Conservation (phyloP, 2,113 vertebrate species). For the Holacanthus passer region DNA sequence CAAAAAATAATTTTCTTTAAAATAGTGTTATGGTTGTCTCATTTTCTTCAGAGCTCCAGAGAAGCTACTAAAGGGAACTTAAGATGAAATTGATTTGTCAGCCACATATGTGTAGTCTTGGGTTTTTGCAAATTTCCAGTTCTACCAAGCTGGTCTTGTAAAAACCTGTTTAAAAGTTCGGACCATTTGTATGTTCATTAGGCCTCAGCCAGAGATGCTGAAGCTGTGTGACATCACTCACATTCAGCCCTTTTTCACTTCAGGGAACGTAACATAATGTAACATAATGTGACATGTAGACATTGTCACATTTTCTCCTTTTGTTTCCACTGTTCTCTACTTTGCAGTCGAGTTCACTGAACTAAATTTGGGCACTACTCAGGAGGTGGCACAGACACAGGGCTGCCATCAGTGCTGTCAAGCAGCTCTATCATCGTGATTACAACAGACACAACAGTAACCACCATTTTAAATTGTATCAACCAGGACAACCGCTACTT, state of each 20-base stretch:
- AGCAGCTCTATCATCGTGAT: background rate
- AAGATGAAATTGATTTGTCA: background rate
- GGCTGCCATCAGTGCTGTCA: background rate
- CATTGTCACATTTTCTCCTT: too few relatives aligned
- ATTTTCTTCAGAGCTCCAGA: background rate
- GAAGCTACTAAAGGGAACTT: background rate
- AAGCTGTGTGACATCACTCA: too few relatives aligned
- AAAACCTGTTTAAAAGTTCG: too few relatives aligned
- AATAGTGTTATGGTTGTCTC: too few relatives aligned
- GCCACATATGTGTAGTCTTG: background rate
- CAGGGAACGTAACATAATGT: too few relatives aligned
- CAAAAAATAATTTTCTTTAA: too few relatives aligned
- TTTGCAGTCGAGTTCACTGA: background rate
- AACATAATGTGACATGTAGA: too few relatives aligned
- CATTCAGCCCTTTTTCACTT: too few relatives aligned
- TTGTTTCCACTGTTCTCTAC: background rate
- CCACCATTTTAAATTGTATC: background rate
- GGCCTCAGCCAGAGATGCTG: too few relatives aligned
- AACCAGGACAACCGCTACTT: background rate
- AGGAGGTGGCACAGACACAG: background rate
- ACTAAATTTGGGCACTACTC: background rate
- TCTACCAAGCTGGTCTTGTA: background rate
- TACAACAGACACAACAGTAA: background rate
- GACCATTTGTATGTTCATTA: too few relatives aligned
- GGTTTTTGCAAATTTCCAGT: background rate